These are phyloP conservation scores for Conus betulinus DNA, from an alignment of 1,140 invertebrate species.

Conservation along the genomic window DNA sequence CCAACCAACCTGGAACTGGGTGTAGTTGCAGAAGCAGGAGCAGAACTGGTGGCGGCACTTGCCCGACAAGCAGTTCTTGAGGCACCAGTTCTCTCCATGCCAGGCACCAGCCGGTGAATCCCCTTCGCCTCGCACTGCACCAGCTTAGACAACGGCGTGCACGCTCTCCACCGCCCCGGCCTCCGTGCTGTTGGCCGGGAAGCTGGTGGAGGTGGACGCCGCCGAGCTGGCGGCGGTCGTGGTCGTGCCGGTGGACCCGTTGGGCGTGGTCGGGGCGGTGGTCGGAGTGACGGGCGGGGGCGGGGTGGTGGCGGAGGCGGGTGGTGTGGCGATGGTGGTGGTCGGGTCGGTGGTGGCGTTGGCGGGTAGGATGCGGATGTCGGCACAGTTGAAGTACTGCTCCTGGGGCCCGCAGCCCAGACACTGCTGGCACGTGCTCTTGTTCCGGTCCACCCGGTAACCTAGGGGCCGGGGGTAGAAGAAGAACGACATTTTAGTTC, in stretches of 20 bases:
- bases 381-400: slow-evolving; percentile 48
- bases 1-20: slow-evolving; percentile 70
- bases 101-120: slow-evolving; percentile 37
- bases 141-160: slow-evolving; percentile 23
- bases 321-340: background rate
- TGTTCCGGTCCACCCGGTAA: slow-evolving; percentile 42
- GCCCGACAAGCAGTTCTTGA: slow-evolving; percentile 35
- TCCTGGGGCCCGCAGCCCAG: slow-evolving; percentile 45
- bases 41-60: slow-evolving; percentile 36
- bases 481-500: no score
- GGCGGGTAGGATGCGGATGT: slow-evolving; percentile 32
- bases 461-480: slow-evolving; percentile 17
- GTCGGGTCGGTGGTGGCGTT: slow-evolving; percentile 2
- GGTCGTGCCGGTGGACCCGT: background rate
- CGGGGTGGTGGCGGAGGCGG: background rate
- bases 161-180: background rate
- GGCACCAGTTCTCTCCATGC: slow-evolving; percentile 41
- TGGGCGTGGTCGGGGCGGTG: slow-evolving; percentile 9
- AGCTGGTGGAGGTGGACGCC: slow-evolving; percentile 24
- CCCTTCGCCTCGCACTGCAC: slow-evolving; percentile 38
- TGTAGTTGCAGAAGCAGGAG: slow-evolving; percentile 41
- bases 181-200: background rate
- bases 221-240: slow-evolving; percentile 10
- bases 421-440: slow-evolving; percentile 23
- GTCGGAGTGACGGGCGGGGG: slow-evolving; percentile 8